Conservation (phyloP, 2,888 invertebrate species). For the Dendrolimus houi region DNA sequence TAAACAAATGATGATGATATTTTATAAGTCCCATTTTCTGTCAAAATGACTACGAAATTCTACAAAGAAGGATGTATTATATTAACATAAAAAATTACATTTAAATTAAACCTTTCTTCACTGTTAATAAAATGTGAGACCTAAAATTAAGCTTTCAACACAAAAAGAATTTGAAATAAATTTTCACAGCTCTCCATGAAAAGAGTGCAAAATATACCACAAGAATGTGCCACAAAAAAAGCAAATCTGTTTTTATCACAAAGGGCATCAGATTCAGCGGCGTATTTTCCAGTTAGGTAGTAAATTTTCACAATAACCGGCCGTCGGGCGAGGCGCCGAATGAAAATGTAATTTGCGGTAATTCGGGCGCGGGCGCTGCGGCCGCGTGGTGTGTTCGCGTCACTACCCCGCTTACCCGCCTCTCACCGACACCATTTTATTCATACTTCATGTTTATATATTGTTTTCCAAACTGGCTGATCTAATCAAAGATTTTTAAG, state of each 20-base stretch:
- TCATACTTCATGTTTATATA: slow-evolving; percentile 7
- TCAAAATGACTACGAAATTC: too few relatives aligned
- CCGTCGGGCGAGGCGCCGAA: slow-evolving; percentile 33
- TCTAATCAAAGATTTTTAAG: too few relatives aligned
- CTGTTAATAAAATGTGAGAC: too few relatives aligned
- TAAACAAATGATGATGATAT: too few relatives aligned
- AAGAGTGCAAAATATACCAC: neutral
- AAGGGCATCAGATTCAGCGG: slow-evolving; percentile 23
- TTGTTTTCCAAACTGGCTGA: neutral
- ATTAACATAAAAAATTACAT: too few relatives aligned
- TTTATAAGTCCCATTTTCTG: too few relatives aligned
- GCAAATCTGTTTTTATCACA: slow-evolving; percentile 3
- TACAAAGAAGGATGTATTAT: too few relatives aligned
- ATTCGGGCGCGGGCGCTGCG: slow-evolving; percentile 38
- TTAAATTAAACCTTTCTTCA: too few relatives aligned
- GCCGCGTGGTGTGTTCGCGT: slow-evolving; percentile 33
- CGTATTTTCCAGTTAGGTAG: slow-evolving; percentile 28
- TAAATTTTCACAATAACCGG: slow-evolving; percentile 34
- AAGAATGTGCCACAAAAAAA: neutral
- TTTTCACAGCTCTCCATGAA: neutral
- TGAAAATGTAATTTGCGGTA: slow-evolving; percentile 68
- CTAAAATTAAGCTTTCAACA: too few relatives aligned
- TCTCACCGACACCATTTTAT: slow-evolving; percentile 13
- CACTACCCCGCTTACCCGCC: slow-evolving; percentile 23
- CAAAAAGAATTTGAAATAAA: neutral